Evolutionary conservation across 2,113 vertebrate species (phyloP).

Genomic region (Clarias magur): DNA sequence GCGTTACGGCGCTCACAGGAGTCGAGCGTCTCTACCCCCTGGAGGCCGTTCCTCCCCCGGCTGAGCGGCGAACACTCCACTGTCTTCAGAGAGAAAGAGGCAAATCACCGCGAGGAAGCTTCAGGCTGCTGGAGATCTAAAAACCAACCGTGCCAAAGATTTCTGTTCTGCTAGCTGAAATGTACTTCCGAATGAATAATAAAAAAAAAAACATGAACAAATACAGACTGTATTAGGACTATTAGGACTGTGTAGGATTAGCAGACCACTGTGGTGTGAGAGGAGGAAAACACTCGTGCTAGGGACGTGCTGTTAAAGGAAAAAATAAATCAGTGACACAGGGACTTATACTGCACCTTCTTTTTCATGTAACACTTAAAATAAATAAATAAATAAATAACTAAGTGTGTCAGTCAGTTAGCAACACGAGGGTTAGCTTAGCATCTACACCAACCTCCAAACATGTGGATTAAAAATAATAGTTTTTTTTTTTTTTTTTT

Average conservation of each 20-base stretch:
- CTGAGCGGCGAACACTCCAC: neutral
- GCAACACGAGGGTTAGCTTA: neutral
- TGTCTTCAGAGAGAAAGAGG: slow-evolving; percentile 40
- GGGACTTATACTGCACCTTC: neutral
- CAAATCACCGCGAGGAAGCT: slow-evolving; percentile 22
- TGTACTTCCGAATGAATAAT: neutral
- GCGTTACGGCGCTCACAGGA: neutral
- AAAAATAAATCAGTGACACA: neutral
- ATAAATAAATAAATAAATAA: no score
- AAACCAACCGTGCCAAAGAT: neutral
- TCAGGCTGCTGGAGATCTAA: neutral
- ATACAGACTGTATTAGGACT: neutral
- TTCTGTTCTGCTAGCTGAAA: neutral
- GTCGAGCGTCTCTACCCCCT: slow-evolving; percentile 3
- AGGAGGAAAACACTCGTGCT: neutral
- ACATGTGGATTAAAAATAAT: neutral
- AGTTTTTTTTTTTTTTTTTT: neutral
- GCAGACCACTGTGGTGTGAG: neutral
- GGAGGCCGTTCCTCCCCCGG: neutral
- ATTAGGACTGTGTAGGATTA: no score
- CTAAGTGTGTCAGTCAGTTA: neutral
- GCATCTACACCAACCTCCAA: neutral
- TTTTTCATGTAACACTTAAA: neutral
- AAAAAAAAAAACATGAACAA: neutral
- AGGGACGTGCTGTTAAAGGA: neutral